Evolutionary conservation across 1,140 invertebrate species (phyloP).

Genomic region (Ephestia elutella): DNA sequence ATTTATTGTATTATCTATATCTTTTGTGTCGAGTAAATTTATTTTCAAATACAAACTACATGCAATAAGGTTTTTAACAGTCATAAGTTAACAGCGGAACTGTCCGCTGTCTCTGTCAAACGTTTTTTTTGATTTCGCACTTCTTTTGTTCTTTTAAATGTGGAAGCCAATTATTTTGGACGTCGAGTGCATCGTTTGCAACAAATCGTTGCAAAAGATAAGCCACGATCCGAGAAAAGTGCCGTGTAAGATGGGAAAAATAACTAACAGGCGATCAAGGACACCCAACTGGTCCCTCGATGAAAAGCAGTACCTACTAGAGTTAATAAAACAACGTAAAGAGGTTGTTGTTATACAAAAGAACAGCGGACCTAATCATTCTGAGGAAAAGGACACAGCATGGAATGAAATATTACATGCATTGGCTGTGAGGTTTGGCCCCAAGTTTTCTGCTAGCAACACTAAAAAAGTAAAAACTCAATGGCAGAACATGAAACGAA

Average conservation of each 20-base stretch:
- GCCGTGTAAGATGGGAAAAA: conserved; percentile 48
- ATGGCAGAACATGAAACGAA: conserved; percentile 71
- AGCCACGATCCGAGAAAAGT: conserved; percentile 48
- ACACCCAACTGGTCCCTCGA: conserved; percentile 65
- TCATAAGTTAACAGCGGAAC: conserved; percentile 37
- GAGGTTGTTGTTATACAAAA: conserved; percentile 54
- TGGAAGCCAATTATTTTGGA: conserved; percentile 66
- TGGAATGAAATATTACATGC: conserved; percentile 64
- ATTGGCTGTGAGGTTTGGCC: conserved; percentile 50
- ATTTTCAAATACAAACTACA: conserved; percentile 38
- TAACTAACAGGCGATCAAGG: conserved; percentile 44
- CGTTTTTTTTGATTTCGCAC: conserved; percentile 25
- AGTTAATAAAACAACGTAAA: conserved; percentile 61
- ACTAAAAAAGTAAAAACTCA: conserved; percentile 68
- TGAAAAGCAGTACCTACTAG: conserved; percentile 61
- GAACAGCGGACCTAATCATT: conserved; percentile 57
- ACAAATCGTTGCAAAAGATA: conserved; percentile 70
- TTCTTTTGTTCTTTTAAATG: conserved; percentile 65
- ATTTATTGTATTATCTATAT: not conserved
- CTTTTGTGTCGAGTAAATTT: no score
- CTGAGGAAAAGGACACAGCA: conserved; percentile 59
- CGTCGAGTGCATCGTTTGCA: conserved; percentile 69
- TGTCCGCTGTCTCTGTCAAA: conserved; percentile 39
- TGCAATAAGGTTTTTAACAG: conserved; percentile 47
- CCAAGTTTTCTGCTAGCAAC: conserved; percentile 54